Base-by-base conservation (phyloP, 2,888 invertebrate species). In the Hydrotaea diabolus region DNA sequence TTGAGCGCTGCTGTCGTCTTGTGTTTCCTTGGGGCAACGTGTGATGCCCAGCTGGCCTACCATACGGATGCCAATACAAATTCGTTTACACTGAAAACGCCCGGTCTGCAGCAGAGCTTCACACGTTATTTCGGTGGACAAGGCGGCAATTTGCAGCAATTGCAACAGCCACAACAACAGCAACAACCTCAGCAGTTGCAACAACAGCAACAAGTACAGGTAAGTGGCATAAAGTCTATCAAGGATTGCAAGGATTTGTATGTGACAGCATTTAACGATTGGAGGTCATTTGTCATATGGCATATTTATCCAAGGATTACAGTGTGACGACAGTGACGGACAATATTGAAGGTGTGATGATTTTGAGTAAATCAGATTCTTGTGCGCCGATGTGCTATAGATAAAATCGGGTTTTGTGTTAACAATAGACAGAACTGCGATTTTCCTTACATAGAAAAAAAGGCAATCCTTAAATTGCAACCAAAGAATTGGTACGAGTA, bases 81-180 rank as follows among this genome's bases (percentile, higher is more conserved):
- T 79, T 92, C 93, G 19, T 92, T 90, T 62, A 90, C 90, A 7
- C 80, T 92, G 31, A 92, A 92, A 87, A 87, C 92, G n/a, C 92
- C 92, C 13, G 88, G 89, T 17, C 82, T 91, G 82, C 92, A 92
- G 85, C 92, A 92, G 84, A 91, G 90, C 62, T 92, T 92, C 77
- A 92, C 92, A 2, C 88, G 92, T 7, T 91, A 90, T 75, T 92
- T 88, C 76, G 92, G 91, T n/a, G 90, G 89, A 2, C 88, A 88
- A 74, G 87, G 84, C 46, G 87, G 83, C 31, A 83, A 85, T 11
- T 31, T 85, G 15, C 80, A 87, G 64, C 86, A 87, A 19, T 82
- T 85, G 17, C 85, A 86, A 21, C 83, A 77, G 15, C 87, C 87
- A 31, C 87, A 80, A 8, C 87, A 86, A 69, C 87, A 86, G 66